Evolutionary conservation across 2,797 vertebrate species (phyloP), one percentile per base, ranked within the genome.

Genomic region (Protonibea diacanthus): DNA sequence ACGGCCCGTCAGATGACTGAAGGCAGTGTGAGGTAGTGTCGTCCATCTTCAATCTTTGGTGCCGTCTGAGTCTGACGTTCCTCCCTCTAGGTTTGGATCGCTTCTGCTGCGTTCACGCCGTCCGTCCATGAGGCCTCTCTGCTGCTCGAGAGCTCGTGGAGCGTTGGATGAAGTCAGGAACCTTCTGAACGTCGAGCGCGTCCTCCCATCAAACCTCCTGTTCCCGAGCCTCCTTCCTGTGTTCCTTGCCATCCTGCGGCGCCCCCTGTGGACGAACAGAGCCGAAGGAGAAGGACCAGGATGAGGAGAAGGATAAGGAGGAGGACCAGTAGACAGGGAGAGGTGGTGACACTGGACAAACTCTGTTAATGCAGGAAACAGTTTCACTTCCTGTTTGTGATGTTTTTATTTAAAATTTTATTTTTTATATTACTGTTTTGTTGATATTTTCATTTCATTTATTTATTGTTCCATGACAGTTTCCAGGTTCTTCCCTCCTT

Each of bases 341-440:
- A 29, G 29, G 29, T 29, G 29, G 5, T 29, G 1, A 42, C 70
- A n/a, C 71, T 63, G 86, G 80, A 66, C 62, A 63, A 17, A 12
- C 3, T 15, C 27, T 21, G 52, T 80, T 38, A 51, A 33, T 33
- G 29, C 29, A 33, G 14, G 53, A 56, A 52, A 13, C 51, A 52
- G 9, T n/a, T 3, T 9, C 9, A 57, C 4, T 29, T 18, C 25
- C 53, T 25, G 21, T 1, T 27, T 33, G 49, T 10, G 4, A 21
- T 21, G 10, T 4, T 21, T 9, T 55, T 1, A 48, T 2, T 17
- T 48, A 6, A 7, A 45, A 14, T 5, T 4, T 10, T 3, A 5
- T 44, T 44, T 44, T 45, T 51, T 21, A 21, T 10, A 23, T 52
- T 12, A 11, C 0, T 4, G 4, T 23, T 33, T 9, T 9, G 6